Base-by-base conservation (phyloP, 2,797 vertebrate species). In the Enteromius fasciolatus region DNA sequence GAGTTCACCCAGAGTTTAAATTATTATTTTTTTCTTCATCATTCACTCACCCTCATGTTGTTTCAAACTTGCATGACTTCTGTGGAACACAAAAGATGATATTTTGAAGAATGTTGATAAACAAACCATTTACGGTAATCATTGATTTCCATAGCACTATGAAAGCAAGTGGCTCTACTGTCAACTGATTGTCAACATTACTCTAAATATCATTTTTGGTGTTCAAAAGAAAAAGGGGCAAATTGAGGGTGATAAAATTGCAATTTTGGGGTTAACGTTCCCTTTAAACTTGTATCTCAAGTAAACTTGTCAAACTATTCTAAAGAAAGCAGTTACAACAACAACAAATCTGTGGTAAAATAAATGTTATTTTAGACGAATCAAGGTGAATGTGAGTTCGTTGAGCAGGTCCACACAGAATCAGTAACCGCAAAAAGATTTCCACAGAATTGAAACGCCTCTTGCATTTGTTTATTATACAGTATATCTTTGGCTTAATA, bases 271-370 rank as follows among this genome's bases (percentile, higher is more conserved):
- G 41, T 25, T 1, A 44, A n/a, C 64, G 12, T 2, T 67, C 11
- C 15, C 23, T 70, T 17, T 28, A 46, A 41, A 68, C 48, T 54
- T 54, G 33, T 41, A 68, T 9, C 33, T 20, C n/a, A 78, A 39
- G 20, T 39, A 7, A 67, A 66, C 63, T 76, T 76, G 57, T 31
- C 28, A 66, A 64, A 36, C 46, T 5, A 50, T 64, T 78, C 41
- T 36, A 9, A 66, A 67, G 12, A 69, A 68, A 15, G 17, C 63
- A 54, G 31, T 20, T 54, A 54, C 17, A 54, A 73, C 28, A n/a
- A 7, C 36, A 10, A 41, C 39, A n/a, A 36, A n/a, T 14, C 11
- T 33, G 20, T 52, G 48, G 28, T 74, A 74, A 33, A n/a, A 36
- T 8, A 36, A 36, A 50, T 72, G 4, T 50, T 31, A 31, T 69